Base-by-base conservation (phyloP, 2,888 invertebrate genomes). In the Ormyrus thymus region DNA sequence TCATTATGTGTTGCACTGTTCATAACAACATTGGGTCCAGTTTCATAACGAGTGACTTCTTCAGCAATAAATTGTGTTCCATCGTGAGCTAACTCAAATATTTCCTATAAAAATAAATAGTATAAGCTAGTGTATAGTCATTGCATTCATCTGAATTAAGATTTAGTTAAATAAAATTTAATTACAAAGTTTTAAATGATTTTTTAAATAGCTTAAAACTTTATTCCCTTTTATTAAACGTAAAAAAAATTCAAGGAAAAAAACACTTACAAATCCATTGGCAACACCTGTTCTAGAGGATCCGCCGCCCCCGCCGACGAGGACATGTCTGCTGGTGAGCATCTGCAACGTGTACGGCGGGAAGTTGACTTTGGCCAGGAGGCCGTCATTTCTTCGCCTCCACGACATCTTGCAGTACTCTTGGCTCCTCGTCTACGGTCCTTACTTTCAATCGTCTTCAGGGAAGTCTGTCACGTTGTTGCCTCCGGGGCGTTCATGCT, bases 271-370 rank as follows among this genome's bases (percentile, higher is more conserved):
- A 92, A 99, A 97, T 90, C 97, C 97, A 93, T 99, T 99, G 55
- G 96, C 95, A 76, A 99, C 97, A 74, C 99, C 99, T 64, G 98
- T 98, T 90, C 98, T 98, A 13, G 98, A 95, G 55, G 97, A 95
- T 77, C 99, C 99, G 80, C 99, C 99, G 74, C 99, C 99, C 74
- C 99, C 99, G 82, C 97, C 98, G 66, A 99, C 97, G 81, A 99
- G 91, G 85, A 99, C 95, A 92, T 98, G 98, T 84, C 97, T 93
- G 90, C 96, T 96, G 50, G 97, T 97, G 79, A 98, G 92, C 92
- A 97, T 95, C 91, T 96, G 95, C 51, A 98, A 92, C 3, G 96
- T 95, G 90, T 98, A 98, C 80, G 98, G 92, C 6, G 98, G 98
- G 92, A 98, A 97, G 92, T 97, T 97, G 66, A 97, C 96, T 87